Percentiles rank a stretch among this genome's conserved stretches.
Evolutionary conservation across 1,140 invertebrate species (phyloP).

Genomic region (Adoxophyes honmai): DNA sequence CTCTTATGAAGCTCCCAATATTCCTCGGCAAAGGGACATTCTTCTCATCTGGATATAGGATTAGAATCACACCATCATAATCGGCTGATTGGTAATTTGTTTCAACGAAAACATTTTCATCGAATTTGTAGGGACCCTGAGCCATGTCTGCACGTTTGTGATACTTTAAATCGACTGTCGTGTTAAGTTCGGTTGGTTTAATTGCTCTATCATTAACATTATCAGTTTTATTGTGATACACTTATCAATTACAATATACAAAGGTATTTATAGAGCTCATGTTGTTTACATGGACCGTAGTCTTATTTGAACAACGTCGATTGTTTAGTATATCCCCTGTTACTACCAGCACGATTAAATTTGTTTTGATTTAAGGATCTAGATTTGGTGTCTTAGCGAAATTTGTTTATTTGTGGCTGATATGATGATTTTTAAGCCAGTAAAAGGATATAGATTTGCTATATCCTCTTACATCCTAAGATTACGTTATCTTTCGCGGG

Average conservation of each 20-base stretch:
- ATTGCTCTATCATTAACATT: too few relatives aligned
- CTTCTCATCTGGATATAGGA: conserved; percentile 63
- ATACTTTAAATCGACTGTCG: not conserved
- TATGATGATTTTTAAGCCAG: too few relatives aligned
- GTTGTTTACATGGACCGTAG: too few relatives aligned
- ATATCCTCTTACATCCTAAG: not conserved
- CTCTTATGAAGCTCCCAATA: conserved; percentile 55
- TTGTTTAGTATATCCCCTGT: too few relatives aligned
- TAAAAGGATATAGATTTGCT: not conserved
- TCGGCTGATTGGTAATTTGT: conserved; percentile 54
- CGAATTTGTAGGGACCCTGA: conserved; percentile 33
- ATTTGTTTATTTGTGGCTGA: not conserved
- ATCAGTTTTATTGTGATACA: too few relatives aligned
- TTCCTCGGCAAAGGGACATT: conserved; percentile 47
- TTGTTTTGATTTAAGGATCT: not conserved
- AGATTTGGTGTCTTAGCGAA: not conserved
- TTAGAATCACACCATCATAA: conserved; percentile 74
- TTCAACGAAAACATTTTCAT: conserved; percentile 67
- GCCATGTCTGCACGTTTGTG: not conserved
- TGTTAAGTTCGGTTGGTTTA: not conserved
- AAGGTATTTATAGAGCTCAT: too few relatives aligned
- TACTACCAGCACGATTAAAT: not conserved
- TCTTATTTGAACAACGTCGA: too few relatives aligned
- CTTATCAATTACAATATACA: too few relatives aligned
- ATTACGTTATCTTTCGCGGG: not conserved